Percentiles rank a stretch among this genome's conserved stretches.
Conservation (phyloP, 2,888 invertebrate species). For the Mythimna pallens region DNA sequence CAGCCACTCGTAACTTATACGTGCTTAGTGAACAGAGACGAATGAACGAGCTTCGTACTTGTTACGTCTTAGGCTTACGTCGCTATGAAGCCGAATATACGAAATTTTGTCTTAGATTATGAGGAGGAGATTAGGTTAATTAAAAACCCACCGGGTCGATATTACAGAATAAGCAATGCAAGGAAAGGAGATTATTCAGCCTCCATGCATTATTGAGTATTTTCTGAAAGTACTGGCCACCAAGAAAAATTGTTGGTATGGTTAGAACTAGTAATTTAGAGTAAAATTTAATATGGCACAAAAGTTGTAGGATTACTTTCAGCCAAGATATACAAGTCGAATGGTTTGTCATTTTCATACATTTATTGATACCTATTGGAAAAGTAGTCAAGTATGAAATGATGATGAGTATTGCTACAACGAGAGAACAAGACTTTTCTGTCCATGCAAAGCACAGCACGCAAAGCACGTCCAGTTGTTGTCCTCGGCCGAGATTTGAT, state of each 20-base stretch:
- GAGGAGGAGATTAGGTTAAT: neutral
- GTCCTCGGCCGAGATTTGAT: neutral
- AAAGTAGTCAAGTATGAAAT: too few species aligned
- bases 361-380: neutral
- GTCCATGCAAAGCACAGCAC: neutral
- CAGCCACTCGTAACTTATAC: constrained; percentile 62
- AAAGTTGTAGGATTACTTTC: too few species aligned
- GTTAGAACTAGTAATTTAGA: too few species aligned
- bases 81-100: constrained; percentile 57
- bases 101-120: constrained; percentile 28
- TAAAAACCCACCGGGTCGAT: neutral
- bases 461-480: neutral
- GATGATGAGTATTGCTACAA: too few species aligned
- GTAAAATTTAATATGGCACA: too few species aligned
- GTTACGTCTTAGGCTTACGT: constrained; percentile 46
- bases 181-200: too few species aligned
- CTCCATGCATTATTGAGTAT: too few species aligned
- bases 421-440: neutral
- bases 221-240: too few species aligned
- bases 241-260: too few species aligned
- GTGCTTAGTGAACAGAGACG: constrained; percentile 62
- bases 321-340: too few species aligned
- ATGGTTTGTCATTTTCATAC: neutral
- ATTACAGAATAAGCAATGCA: neutral
- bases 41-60: constrained; percentile 58